Evolutionary conservation across 2,113 vertebrate genomes (phyloP), one percentile per base, ranked within the genome.

Genomic region (Melanerpes aurifrons): DNA sequence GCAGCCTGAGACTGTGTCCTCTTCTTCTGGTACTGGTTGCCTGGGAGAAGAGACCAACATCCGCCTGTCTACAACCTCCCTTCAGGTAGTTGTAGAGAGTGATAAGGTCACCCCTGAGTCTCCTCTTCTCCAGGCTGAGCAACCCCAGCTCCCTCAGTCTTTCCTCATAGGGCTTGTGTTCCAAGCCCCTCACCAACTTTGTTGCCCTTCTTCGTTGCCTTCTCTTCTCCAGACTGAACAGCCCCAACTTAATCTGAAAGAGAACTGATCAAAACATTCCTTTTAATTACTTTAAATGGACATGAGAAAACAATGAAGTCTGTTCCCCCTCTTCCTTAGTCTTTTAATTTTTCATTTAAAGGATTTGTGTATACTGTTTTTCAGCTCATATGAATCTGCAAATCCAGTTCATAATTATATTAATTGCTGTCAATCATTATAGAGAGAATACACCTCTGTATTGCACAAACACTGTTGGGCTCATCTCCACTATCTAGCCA

Each of bases 241-340:
- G 35, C 35, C 35, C 35, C 35, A 35, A 35, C 35, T 35, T 95
- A 80, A 26, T 85, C 64, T 89, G 35, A 87, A 87, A 73, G 47
- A 78, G 29, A 76, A 72, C 6, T 6, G n/a, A 89, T 90, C 82
- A 89, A 86, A 67, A 6, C 20, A 40, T 80, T 87, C n/a, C 8
- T 89, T 95, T 89, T 56, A 96, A 63, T 89, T 87, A 24, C 68
- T 92, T 87, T 57, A 87, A 77, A 87, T 70, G 12, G 29, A 48
- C 54, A 72, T 18, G 29, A 82, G 47, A 82, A 69, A 91, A 72
- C 26, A 63, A 13, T 47, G 21, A 70, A 54, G 8, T 43, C 68
- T 11, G 1, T 63, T 82, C 48, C 35, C 78, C 5, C 25, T 80
- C 47, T 59, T 73, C 22, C n/a, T 82, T 68, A 31, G 64, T 83